Evolutionary conservation across 2,888 invertebrate species (phyloP).

Genomic region (Lasioglossum figueresi): DNA sequence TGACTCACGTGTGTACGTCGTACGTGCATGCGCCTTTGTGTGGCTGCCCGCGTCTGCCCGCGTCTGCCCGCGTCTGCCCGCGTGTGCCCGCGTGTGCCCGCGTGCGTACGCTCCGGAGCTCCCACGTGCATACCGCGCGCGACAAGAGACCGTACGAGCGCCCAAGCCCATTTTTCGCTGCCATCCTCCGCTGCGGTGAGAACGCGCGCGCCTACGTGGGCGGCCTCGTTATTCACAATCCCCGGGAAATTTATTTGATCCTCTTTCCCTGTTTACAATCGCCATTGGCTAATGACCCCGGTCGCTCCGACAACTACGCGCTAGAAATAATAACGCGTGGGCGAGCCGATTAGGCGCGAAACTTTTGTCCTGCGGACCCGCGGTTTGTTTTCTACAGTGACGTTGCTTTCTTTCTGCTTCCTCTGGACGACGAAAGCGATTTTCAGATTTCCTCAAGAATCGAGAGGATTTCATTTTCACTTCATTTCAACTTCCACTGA

Average conservation of each 20-base stretch:
- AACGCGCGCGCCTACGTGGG: constrained; percentile 25
- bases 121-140: constrained; percentile 31
- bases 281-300: constrained; percentile 15
- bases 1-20: constrained; percentile 37
- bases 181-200: neutral
- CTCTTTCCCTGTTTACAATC: constrained; percentile 4
- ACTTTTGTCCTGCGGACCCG: neutral
- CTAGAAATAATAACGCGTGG: constrained; percentile 10
- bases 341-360: neutral
- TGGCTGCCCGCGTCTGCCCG: constrained; percentile 50
- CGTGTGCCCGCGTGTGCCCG: constrained; percentile 48
- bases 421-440: neutral
- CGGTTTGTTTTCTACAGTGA: neutral
- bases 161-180: constrained; percentile 36
- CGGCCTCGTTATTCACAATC: constrained; percentile 15
- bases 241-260: constrained; percentile 11
- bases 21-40: neutral
- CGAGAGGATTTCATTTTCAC: neutral
- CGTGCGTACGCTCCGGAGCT: constrained; percentile 33
- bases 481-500: no score
- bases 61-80: constrained; percentile 49
- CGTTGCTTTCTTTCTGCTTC: neutral
- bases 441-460: neutral
- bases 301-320: neutral
- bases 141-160: neutral